phyloP scores from a whole-genome alignment of 2,797 vertebrate genomes.

The Falco peregrinus region DNA sequence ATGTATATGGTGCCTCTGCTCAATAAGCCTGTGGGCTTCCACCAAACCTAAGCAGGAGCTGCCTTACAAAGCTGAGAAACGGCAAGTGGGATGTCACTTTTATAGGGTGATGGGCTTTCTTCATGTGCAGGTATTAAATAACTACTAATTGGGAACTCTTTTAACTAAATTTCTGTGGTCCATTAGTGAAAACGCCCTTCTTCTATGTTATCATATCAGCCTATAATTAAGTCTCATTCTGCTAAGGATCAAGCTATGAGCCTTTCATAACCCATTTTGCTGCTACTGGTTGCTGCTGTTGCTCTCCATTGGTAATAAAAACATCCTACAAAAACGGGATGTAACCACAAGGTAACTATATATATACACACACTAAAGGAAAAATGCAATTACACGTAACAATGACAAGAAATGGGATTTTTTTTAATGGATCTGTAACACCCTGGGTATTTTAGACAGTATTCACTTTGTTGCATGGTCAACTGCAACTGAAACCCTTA shows the following conservation, averaged over 20 bases:
- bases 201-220: neutral
- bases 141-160: neutral
- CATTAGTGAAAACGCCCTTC: neutral
- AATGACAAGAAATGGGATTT: neutral
- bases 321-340: neutral
- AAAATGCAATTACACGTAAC: neutral
- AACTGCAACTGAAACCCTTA: neutral
- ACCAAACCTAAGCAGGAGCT: neutral
- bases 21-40: neutral
- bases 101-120: neutral
- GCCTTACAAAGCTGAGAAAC: neutral
- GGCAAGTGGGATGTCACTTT: neutral
- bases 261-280: neutral
- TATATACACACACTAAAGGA: neutral
- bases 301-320: neutral
- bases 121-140: neutral
- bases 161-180: neutral
- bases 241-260: neutral
- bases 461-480: accelerated
- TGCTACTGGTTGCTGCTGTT: neutral
- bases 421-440: neutral
- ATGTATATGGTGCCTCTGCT: neutral
- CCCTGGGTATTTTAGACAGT: neutral
- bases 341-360: neutral
- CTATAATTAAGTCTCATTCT: neutral